Evolutionary conservation across 2,797 vertebrate species (phyloP).

Genomic region (Bovichtus variegatus): DNA sequence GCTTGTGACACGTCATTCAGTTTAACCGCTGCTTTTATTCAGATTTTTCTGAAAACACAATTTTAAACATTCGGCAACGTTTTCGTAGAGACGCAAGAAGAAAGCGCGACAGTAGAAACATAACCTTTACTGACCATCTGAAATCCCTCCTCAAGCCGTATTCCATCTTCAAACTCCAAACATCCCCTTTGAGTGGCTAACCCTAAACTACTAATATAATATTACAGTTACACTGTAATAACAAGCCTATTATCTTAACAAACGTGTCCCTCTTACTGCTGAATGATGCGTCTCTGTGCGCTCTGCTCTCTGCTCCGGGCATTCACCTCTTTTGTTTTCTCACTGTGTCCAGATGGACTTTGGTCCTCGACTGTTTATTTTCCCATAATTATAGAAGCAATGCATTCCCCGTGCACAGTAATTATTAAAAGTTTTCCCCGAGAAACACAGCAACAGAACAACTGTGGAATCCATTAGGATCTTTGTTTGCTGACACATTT

Average conservation of each 20-base stretch:
- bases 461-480: background rate
- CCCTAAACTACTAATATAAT: too few species aligned
- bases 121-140: conserved; percentile 60
- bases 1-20: background rate
- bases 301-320: conserved; percentile 9
- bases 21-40: background rate
- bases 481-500: background rate
- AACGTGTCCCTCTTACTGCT: background rate
- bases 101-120: background rate
- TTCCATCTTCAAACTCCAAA: conserved; percentile 10
- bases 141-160: conserved; percentile 23
- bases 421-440: background rate
- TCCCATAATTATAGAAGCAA: conserved; percentile 12
- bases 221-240: too few species aligned
- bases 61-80: background rate
- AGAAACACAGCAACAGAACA: background rate
- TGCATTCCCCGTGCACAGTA: background rate
- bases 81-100: background rate
- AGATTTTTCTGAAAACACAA: background rate
- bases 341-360: conserved; percentile 64
- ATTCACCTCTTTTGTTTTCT: conserved; percentile 43
- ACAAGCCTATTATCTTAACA: background rate
- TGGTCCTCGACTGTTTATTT: conserved; percentile 55
- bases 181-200: background rate
- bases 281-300: background rate